Evolutionary conservation across 2,797 vertebrate genomes (phyloP), one percentile per base, ranked within the genome.

Genomic region (Hirundo rustica): DNA sequence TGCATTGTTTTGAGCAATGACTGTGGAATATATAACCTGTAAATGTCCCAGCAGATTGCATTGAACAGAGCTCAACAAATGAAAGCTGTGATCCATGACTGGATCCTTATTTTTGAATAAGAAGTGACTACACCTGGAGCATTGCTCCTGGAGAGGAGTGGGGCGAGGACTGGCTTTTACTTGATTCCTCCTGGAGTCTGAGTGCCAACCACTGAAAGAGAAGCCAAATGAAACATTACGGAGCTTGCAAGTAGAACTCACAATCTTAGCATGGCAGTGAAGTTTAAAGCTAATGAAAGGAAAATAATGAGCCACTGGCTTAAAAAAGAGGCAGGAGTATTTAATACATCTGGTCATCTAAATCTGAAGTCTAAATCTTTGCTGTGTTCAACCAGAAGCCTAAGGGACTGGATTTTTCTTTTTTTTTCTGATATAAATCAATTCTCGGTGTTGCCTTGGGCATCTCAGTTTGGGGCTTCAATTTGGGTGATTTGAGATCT

Each of bases 241-340:
- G 68, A 47, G 40, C 40, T 38, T 54, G 36, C 55, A 81, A 26
- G 30, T 81, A 3, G 64, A 44, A 70, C 60, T 84, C 60, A n/a
- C 1, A 1, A 25, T 81, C 58, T 38, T 50, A 54, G 34, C 17
- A 27, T 23, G 72, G 90, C 78, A 89, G 66, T 57, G 55, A 70
- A 79, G 50, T 89, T 89, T 64, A 87, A 79, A 90, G 64, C 57
- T 92, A 86, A 94, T 70, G 82, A 90, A 93, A 95, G 79, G 45
- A 55, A 96, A 91, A 74, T 73, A 85, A 34, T 12, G 66, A 93
- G 47, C 60, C 50, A 47, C 47, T 61, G 40, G 34, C 20, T 95
- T 91, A 11, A 78, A 85, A 78, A 67, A 82, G 45, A 68, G 45
- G 16, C 18, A 88, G 67, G 82, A 75, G 34, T 87, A 73, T 82